Base-by-base conservation (phyloP, 2,797 vertebrate genomes). In the Leptoclinus maculatus region DNA sequence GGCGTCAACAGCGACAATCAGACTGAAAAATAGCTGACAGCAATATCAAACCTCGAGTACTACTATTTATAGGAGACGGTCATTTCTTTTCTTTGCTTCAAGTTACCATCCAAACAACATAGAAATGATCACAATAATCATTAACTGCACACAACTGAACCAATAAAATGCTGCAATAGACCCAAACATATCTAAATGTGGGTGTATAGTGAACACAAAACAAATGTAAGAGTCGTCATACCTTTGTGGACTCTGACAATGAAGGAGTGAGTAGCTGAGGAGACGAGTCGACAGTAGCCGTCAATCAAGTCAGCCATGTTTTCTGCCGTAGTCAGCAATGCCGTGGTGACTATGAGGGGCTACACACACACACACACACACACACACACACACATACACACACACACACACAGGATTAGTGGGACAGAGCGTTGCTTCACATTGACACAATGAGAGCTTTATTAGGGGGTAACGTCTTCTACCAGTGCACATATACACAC, bases 221-320 rank as follows among this genome's bases (percentile, higher is more conserved):
- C 25, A 54, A 14, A 34, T 25, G 17, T 29, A 13, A 16, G 11
- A 69, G 23, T 14, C 0, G 7, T 65, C 93, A 82, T 95, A 99
- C 98, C 98, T 97, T 99, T 99, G 84, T 98, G 97, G 13, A 97
- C 96, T 83, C 97, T 92, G 94, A 98, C 94, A 63, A 99, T 99
- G 89, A 99, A 99, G 23, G 98, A 99, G 51, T 96, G 97, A 0
- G 96, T 88, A 27, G 96, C 95, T 3, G 95, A 96, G 5, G 95
- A 97, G 92, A 99, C 97, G 67, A 99, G 97, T 1, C 98, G 96
- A 93, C 98, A 99, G 88, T 99, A 99, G 2, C 98, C 98, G 5
- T 99, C 98, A 83, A 99, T 98, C 93, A 99, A 91, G 93, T 99
- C 98, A 1, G 98, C 98, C 98, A 99, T 99, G 81, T 99, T 99